Evolutionary conservation across 2,797 vertebrate species (phyloP), one percentile per base, ranked within the genome.

Genomic region (Cossypha polioptera): DNA sequence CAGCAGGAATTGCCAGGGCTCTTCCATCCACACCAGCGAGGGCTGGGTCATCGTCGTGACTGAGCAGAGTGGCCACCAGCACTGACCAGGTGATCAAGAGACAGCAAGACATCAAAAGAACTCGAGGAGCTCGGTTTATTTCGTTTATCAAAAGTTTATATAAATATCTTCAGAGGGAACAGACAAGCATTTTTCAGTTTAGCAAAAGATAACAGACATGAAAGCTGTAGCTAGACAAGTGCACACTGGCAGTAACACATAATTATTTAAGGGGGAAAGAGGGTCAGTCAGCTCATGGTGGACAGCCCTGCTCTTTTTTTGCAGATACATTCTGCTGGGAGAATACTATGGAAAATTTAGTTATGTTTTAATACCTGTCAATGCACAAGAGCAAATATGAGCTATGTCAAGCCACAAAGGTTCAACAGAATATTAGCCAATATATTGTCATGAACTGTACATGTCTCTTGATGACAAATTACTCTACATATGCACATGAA

Each of bases 61-160:
- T 16, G 40, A 16, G 26, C 16, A 4, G 29, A n/a, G 57, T 5
- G 84, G 77, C 93, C 90, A 28, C 68, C 73, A 9, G 86, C 73
- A 20, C 67, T 10, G 26, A 16, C 4, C 4, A 5, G 35, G 28
- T 14, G 45, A 96, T 67, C 31, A 6, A 94, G 11, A 92, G 73
- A 96, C 86, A 81, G 92, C 25, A 16, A 81, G 67, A 90, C 96
- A 76, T 66, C 62, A 78, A 28, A 94, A 86, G 83, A 86, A 96
- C 93, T 95, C 58, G 0, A 88, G 90, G 86, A 96, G 94, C 93
- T 97, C 40, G 12, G 77, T 97, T 96, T 97, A 94, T 95, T 96
- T 82, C 21, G 61, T 94, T 95, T 75, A 90, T 92, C 92, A 66
- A 20, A 84, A 84, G 80, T 97, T 95, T 84, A 92, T 96, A 45